Evolutionary conservation across 2,797 vertebrate genomes (phyloP), one percentile per base, ranked within the genome.

Genomic region (Gila robusta): DNA sequence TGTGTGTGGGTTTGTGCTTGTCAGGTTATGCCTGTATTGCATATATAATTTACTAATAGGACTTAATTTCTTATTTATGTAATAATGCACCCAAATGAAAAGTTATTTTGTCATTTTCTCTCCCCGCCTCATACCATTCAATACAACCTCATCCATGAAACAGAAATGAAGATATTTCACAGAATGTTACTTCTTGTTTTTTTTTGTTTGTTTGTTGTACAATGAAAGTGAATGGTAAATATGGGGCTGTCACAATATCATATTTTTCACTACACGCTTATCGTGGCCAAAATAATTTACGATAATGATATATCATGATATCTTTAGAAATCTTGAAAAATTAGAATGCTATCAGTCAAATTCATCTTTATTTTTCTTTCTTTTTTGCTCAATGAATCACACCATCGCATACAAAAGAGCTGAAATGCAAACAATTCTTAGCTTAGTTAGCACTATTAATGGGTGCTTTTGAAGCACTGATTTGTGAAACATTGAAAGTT

Each of bases 1-100:
- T 77, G 59, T 74, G n/a, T 66, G 71, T 83, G 54, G 72, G 41
- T 49, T 56, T 76, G 28, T 77, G 72, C 23, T 62, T 52, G 26
- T 76, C 56, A 44, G 39, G 62, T 80, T 80, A 32, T 47, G 6
- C 26, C 10, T 9, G 26, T 64, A 67, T 47, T 47, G 17, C n/a
- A 66, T 7, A 44, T 44, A 28, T 66, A 11, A 59, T 41, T 62
- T 26, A 28, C 14, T 41, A 19, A 26, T 26, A 17, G n/a, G 8
- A 39, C 14, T 54, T 0, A 0, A 37, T 56, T 41, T 41, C 14
- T 17, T 16, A 41, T 56, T 23, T 17, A 79, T 10, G 16, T 12
- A 39, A 39, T n/a, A 19, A 8, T 41, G 41, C 6, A 59, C 3
- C 26, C 19, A 69, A 54, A 35, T 8, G 17, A n/a, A 21, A 82